A percentile compares a stretch with the other conserved stretches of the same genome.
Evolutionary conservation across 1,140 invertebrate genomes (phyloP).

Genomic region (Palaemon carinicauda): DNA sequence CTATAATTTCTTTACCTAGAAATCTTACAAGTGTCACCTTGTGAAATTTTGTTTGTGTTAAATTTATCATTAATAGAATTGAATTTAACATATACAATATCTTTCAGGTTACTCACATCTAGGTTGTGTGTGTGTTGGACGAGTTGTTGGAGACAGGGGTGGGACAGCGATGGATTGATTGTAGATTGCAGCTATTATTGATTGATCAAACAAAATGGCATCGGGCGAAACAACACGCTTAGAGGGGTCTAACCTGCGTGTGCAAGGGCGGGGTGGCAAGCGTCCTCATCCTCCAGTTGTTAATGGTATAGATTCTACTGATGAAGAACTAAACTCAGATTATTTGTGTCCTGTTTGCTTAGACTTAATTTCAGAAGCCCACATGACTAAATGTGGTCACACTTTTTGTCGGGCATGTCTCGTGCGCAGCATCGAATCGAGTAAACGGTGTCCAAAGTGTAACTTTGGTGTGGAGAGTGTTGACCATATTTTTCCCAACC

Average conservation of each 20-base stretch:
- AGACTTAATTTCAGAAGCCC: conserved; percentile 87
- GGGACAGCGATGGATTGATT: background rate
- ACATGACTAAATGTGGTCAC: conserved; percentile 93
- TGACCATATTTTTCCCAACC: conserved; percentile 87
- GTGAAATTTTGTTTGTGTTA: conserved; percentile 1
- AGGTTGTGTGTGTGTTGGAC: conserved; percentile 62
- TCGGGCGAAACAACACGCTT: conserved; percentile 22
- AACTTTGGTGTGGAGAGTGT: conserved; percentile 75
- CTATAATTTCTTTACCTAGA: background rate
- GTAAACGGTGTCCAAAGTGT: conserved; percentile 87
- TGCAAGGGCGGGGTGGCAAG: conserved; percentile 42
- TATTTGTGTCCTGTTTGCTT: conserved; percentile 89
- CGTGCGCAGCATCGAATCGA: conserved; percentile 78
- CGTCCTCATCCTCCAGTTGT: conserved; percentile 46
- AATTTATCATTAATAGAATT: background rate
- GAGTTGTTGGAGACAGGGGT: conserved; percentile 72
- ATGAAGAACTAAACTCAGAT: conserved; percentile 65
- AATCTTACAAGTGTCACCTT: background rate
- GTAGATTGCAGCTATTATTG: background rate
- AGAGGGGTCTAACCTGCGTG: conserved; percentile 14
- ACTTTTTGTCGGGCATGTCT: conserved; percentile 92
- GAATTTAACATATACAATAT: conserved; percentile 39
- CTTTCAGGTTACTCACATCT: conserved; percentile 63
- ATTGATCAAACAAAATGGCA: conserved; percentile 34
- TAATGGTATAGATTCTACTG: conserved; percentile 55